Percentiles rank a stretch among this genome's conserved stretches.
Conservation (phyloP, 2,888 invertebrate species). For the Tanypteryx hageni region DNA sequence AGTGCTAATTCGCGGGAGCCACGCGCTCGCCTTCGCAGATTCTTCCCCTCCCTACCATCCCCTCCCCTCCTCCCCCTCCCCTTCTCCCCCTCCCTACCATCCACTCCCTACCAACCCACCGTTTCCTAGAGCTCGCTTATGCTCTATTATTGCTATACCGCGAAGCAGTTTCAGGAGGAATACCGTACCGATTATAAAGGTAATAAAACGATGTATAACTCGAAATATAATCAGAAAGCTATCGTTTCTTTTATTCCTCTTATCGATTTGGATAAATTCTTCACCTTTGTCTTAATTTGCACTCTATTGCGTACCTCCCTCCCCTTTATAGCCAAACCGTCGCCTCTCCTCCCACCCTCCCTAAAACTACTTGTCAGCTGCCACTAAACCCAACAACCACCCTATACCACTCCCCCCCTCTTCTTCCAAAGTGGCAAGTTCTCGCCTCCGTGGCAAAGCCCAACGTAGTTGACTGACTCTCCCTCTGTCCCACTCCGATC, state of each 20-base stretch:
- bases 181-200: no score
- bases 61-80: background rate
- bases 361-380: background rate
- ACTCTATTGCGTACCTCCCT: background rate
- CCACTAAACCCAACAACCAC: background rate
- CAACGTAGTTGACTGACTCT: background rate
- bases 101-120: no score
- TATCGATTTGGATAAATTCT: background rate
- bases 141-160: background rate
- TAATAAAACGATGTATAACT: background rate
- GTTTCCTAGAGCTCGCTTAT: background rate
- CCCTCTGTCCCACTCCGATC: background rate
- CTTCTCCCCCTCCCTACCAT: background rate
- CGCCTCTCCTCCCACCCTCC: background rate
- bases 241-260: background rate
- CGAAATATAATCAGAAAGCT: background rate
- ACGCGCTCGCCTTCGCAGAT: no score
- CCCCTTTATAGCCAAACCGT: background rate
- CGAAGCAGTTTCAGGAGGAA: background rate
- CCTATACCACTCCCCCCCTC: background rate
- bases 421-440: background rate
- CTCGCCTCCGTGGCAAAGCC: background rate
- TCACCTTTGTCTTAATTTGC: background rate
- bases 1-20: no score
- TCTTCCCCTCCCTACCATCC: background rate